Conservation (phyloP, 2,888 invertebrate genomes). For the Eurois occulta region DNA sequence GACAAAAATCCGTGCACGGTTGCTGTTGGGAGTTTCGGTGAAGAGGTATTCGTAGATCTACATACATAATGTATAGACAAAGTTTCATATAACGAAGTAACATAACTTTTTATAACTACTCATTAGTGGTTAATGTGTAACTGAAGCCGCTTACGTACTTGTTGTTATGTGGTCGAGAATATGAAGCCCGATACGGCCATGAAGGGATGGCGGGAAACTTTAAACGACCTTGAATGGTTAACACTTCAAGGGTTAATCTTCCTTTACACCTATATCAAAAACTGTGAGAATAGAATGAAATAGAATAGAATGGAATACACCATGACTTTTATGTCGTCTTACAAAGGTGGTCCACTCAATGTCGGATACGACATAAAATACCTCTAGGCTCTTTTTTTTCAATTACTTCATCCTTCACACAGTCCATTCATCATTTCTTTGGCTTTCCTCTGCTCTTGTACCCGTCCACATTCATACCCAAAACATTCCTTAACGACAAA, state of each 20-base stretch:
- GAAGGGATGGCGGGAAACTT: neutral
- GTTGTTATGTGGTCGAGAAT: neutral
- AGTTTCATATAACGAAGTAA: constrained; percentile 1
- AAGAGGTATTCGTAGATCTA: neutral
- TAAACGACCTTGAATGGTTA: neutral
- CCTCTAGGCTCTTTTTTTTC: too few relatives aligned
- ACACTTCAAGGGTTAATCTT: constrained; percentile 1
- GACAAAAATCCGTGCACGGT: neutral
- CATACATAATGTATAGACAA: too few relatives aligned
- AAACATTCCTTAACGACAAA: too few relatives aligned
- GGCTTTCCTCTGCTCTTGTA: too few relatives aligned
- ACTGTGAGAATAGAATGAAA: neutral
- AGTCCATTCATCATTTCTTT: too few relatives aligned
- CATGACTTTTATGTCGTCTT: too few relatives aligned
- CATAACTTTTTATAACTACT: constrained; percentile 10
- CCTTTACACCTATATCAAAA: neutral
- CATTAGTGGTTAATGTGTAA: constrained; percentile 8
- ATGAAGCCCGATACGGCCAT: neutral
- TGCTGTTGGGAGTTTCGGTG: neutral
- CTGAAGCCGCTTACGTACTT: neutral
- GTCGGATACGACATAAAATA: too few relatives aligned
- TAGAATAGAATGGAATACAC: too few relatives aligned
- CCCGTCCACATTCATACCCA: too few relatives aligned
- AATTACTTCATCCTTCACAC: too few relatives aligned
- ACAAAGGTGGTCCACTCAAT: too few relatives aligned